Evolutionary conservation across 1,140 invertebrate species (phyloP).

Genomic region (Brachionus rotundiformis): DNA sequence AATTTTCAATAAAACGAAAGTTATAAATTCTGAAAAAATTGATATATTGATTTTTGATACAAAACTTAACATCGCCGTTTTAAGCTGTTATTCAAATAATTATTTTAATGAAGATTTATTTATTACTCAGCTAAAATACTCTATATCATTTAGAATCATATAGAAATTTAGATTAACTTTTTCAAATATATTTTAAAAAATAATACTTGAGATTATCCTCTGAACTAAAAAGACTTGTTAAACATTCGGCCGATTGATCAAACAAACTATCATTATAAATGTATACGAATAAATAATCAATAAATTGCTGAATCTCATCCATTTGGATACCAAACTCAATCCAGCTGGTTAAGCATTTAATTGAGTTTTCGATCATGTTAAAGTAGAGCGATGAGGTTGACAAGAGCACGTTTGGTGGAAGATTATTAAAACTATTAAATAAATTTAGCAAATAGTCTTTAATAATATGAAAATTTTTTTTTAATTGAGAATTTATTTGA

Average conservation of each 20-base stretch:
- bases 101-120: too few relatives aligned
- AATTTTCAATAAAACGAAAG: too few relatives aligned
- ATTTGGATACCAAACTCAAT: conserved; percentile 49
- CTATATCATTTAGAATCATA: too few relatives aligned
- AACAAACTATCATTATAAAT: conserved; percentile 50
- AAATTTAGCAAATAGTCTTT: conserved; percentile 23
- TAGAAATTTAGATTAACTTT: background rate
- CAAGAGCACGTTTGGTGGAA: background rate
- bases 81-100: too few relatives aligned
- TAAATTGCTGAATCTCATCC: conserved; percentile 40
- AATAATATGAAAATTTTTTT: conserved; percentile 37
- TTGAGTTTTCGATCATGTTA: conserved; percentile 48
- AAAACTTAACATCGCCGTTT: too few relatives aligned
- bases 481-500: conserved; percentile 45
- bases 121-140: too few relatives aligned
- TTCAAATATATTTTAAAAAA: background rate
- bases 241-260: conserved; percentile 47
- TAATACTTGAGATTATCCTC: conserved; percentile 42
- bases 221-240: conserved; percentile 36
- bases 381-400: conserved; percentile 29
- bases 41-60: too few relatives aligned
- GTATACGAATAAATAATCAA: conserved; percentile 50
- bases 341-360: conserved; percentile 44
- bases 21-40: too few relatives aligned
- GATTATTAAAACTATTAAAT: conserved; percentile 43